Base-by-base conservation (phyloP, 2,113 vertebrate genomes). In the Chionodraco myersi region DNA sequence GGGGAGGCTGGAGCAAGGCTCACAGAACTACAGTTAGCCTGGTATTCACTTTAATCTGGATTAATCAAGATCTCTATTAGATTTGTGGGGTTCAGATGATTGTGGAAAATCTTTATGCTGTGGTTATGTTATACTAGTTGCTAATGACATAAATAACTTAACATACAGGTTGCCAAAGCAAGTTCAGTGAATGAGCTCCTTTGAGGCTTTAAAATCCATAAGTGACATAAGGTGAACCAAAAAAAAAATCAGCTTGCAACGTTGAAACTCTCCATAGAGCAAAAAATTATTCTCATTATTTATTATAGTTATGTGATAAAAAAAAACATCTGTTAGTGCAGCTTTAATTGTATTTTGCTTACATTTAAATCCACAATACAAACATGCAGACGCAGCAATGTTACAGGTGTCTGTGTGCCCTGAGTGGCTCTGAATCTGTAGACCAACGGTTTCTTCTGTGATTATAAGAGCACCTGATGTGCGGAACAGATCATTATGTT, bases 1-100 rank as follows among this genome's bases (percentile, higher is more conserved):
- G 69, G 57, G 70, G 67, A 76, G 34, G 75, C 72, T 80, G 77
- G 75, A 75, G 74, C 71, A 66, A 80, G 80, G 87, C 85, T 84
- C 78, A 75, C 85, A 84, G 80, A 82, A 80, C 76, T 30, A 61
- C 87, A 87, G 21, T 77, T 74, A 84, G 86, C 79, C 79, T 82
- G 67, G 83, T 78, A 77, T 84, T 88, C 84, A 75, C 69, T 64
- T 82, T 83, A 71, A 85, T 89, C 74, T 86, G 80, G 84, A 65
- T 87, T 84, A 75, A 73, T 77, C 62, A 41, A 86, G 82, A 81
- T 82, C 80, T 74, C 58, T 81, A 0, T 75, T 56, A 56, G 58
- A 63, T 54, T 83, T 79, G 59, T 78, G 66, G 76, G 81, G 18
- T 61, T 80, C 60, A 36, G 48, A 44, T 69, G 45, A 73, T 41